Evolutionary conservation across 2,888 invertebrate genomes (phyloP), one percentile per base, ranked within the genome.

Genomic region (Thymelicus sylvestris): DNA sequence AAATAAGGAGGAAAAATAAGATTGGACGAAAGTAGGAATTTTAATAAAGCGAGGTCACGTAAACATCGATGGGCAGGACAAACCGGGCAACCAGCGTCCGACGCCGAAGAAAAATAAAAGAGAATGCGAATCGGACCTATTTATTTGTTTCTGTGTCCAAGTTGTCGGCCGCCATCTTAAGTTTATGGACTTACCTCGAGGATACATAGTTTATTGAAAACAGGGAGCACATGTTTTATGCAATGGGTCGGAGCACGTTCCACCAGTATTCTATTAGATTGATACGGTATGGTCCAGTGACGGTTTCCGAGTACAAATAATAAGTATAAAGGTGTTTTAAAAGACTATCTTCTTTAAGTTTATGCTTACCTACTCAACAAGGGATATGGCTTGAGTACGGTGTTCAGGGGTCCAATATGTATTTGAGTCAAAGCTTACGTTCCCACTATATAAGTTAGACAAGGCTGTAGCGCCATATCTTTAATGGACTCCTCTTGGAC

Each of bases 41-140:
- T 92, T 92, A 91, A 91, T 92, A 92, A 90, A 88, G 85, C 78
- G 81, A 78, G 83, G 86, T 88, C 91, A 89, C 90, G 91, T 90
- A 90, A 89, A 90, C 90, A 89, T 85, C 86, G 89, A 87, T 84
- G 82, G 86, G 74, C 67, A 73, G 75, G 73, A 76, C 78, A 78
- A 78, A 75, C 77, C 77, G 19, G 13, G 47, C 72, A 74, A 19
- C 10, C 31, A 15, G 66, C 66, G 59, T 59, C 60, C 39, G 67
- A 50, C 38, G 38, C 19, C 24, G 12, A 24, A 52, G 10, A 60
- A 67, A 39, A 67, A 67, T 60, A 67, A 67, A 77, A 76, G 76
- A 67, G 61, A 72, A 68, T 73, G 75, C 73, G 72, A 74, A 74
- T 74, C 70, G 39, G 66, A 66, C 65, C 73, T 78, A 79, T 82